Conservation (phyloP, 2,888 invertebrate species). For the Rotaria magnacalcarata region DNA sequence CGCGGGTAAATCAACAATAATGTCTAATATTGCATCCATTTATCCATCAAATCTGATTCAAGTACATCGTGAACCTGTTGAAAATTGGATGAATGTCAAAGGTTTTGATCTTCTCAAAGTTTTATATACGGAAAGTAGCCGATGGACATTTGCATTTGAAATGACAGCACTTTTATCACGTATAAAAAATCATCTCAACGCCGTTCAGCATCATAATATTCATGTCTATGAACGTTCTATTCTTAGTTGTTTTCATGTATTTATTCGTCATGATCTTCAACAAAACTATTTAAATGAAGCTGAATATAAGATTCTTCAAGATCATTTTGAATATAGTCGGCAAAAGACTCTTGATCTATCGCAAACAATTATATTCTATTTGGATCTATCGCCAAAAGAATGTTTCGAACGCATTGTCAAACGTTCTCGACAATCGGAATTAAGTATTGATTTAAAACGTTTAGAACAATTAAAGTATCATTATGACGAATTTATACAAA, state of each 20-base stretch:
- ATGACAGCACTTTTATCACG: background rate
- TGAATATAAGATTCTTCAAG: slow-evolving; percentile 1
- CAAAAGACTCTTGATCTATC: background rate
- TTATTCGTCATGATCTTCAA: background rate
- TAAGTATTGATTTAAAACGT: background rate
- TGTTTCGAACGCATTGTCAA: background rate
- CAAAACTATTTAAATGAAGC: background rate
- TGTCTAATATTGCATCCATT: background rate
- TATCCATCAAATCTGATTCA: background rate
- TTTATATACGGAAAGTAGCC: background rate
- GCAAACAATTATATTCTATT: background rate
- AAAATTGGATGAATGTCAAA: background rate
- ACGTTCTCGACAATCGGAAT: background rate
- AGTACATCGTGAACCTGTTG: slow-evolving; percentile 12
- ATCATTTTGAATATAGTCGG: background rate
- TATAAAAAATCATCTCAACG: background rate
- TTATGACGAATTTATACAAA: background rate
- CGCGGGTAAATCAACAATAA: background rate
- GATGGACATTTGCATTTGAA: slow-evolving; percentile 19
- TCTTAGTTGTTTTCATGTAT: slow-evolving; percentile 3
- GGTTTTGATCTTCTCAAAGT: slow-evolving; percentile 20
- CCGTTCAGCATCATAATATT: background rate
- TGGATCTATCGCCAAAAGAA: background rate
- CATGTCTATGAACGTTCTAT: background rate
- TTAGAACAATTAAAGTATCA: background rate